Base-by-base conservation (phyloP, 2,888 invertebrate species). In the Marronus borbonicus region DNA sequence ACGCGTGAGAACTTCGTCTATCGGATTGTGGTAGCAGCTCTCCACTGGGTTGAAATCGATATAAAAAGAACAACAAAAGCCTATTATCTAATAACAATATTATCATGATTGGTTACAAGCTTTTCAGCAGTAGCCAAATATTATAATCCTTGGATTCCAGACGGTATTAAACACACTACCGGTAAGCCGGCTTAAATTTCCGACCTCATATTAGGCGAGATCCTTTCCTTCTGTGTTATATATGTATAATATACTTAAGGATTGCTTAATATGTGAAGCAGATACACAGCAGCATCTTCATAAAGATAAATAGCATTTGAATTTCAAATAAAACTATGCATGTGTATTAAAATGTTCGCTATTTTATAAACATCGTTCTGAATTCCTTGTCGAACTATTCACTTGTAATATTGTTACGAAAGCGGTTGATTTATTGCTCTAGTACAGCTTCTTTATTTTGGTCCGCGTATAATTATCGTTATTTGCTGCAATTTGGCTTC, bases 131-230 rank as follows among this genome's bases (percentile, higher is more conserved):
- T 80, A 78, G 81, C 78, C 74, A 79, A 80, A 79, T 80, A 75
- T 60, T 77, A 75, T 68, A 82, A 83, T 82, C 81, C 76, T 78
- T 68, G 79, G 82, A 84, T 84, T 82, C 84, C 84, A 82, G 82
- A 83, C 80, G 79, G 84, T 74, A 84, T 84, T 84, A 84, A 78
- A 80, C 49, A 80, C 80, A 82, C 82, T 80, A 68, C 76, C 60
- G 55, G 77, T 77, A 77, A 80, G 74, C 80, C 80, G 81, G 80
- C 72, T 81, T 81, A 80, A 58, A 72, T 60, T 58, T 75, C 28
- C 49, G 75, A 68, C 49, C 74, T 60, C 49, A 66, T 76, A 64
- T 31, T 36, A 76, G 65, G 52, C 28, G 52, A 36, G 14, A 55
- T 66, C 20, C 20, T 55, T 76, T 36, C 65, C 66, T 66, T 20